phyloP scores from a whole-genome alignment of 2,888 invertebrate species.

The Fragum fragum region DNA sequence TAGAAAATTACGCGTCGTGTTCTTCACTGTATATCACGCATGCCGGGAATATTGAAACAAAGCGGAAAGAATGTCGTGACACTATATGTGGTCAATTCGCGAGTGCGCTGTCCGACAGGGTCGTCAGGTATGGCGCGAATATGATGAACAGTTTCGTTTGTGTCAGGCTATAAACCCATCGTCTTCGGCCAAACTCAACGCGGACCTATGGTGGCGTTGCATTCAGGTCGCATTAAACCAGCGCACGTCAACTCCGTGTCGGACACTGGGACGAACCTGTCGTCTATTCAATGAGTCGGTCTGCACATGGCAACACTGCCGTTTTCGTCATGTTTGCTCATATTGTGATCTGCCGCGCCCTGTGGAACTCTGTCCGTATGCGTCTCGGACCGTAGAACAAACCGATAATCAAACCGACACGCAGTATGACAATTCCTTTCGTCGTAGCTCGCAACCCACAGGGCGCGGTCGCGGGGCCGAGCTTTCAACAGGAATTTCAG shows the following conservation, averaged over 20 bases:
- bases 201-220: conserved; percentile 11
- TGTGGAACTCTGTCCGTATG: no score
- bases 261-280: neutral
- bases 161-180: neutral
- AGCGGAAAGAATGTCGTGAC: conserved; percentile 18
- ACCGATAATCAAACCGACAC: no score
- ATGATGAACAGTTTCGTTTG: conserved; percentile 38
- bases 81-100: conserved; percentile 20
- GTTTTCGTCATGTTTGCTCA: conserved; percentile 12
- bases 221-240: neutral
- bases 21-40: neutral
- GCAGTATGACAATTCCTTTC: no score
- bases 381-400: no score
- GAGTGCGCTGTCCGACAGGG: conserved; percentile 17
- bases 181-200: conserved; percentile 20
- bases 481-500: no score
- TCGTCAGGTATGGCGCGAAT: conserved; percentile 2
- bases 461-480: no score
- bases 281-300: conserved; percentile 5
- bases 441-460: no score
- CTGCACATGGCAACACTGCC: conserved; percentile 17
- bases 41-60: neutral
- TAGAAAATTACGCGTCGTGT: neutral
- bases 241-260: no score
- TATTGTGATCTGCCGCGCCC: no score